Evolutionary conservation across 2,797 vertebrate species (phyloP), one percentile per base, ranked within the genome.

Genomic region (Lagocephalus sceleratus): DNA sequence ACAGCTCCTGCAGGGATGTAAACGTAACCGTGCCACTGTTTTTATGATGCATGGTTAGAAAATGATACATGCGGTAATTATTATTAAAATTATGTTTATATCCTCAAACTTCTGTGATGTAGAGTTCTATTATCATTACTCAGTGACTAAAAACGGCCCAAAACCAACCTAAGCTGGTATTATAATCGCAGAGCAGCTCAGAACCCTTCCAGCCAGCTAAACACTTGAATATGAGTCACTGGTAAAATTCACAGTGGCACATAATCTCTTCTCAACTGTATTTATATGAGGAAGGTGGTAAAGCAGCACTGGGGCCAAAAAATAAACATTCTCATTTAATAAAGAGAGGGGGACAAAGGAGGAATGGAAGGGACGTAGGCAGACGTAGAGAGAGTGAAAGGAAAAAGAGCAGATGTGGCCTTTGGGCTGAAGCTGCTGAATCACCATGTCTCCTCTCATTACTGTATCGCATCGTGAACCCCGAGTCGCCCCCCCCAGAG

Each of bases 401-500:
- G 69, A 71, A 67, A 56, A 66, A 75, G 80, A 80, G 75, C 86
- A 89, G 85, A 90, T 86, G 82, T 85, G 82, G 70, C 85, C 87
- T 83, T 75, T 71, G 76, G 84, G 79, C 79, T 73, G 60, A 79
- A 76, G 83, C 69, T 81, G 84, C 81, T 91, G 90, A 91, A 86
- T 91, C 89, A 90, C 71, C 80, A 75, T 5, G 83, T 90, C 88
- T 74, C 73, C 76, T 85, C 83, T 81, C 73, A 87, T 89, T 78
- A 83, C 73, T 75, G 85, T 79, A 86, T 82, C 78, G 69, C 72
- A 61, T 79, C 48, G 51, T 67, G 55, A 76, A 71, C 82, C 78
- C 49, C 12, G 41, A 72, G 75, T 79, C 63, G 67, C 79, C 66
- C 48, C 40, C 42, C 42, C 19, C 42, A 35, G 20, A n/a, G n/a